phyloP scores from a whole-genome alignment of 2,797 vertebrate species.

The Lepidocolaptes lacrymiger region DNA sequence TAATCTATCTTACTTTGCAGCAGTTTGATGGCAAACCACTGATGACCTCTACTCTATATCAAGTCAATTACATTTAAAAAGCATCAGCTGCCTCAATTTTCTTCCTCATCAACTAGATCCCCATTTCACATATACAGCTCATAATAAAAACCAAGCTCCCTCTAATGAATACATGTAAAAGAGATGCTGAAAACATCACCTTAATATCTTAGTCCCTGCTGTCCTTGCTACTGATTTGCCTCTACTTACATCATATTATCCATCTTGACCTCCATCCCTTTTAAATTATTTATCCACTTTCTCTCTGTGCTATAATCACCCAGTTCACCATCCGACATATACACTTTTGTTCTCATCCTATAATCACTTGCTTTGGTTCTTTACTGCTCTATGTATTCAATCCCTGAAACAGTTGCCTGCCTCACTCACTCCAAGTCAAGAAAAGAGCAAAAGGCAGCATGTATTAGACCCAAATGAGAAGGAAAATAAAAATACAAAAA shows the following conservation, averaged over 20 bases:
- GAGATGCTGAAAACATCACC: not conserved
- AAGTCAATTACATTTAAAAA: not conserved
- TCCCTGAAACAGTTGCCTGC: not conserved
- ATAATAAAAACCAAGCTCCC: not conserved
- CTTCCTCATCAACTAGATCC: not conserved
- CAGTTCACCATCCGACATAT: not conserved
- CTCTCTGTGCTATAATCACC: not conserved
- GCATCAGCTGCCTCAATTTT: not conserved
- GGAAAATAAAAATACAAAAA: no score
- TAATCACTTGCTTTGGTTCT: conserved; percentile 25
- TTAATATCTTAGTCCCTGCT: not conserved
- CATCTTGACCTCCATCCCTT: not conserved
- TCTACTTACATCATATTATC: not conserved
- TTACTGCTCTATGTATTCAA: not conserved
- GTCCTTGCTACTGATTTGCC: not conserved
- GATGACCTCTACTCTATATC: not conserved
- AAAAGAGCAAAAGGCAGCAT: not conserved
- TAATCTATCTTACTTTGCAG: not conserved
- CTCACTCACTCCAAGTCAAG: not conserved
- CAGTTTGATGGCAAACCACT: not conserved
- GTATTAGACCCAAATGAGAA: not conserved
- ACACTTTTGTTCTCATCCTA: not conserved
- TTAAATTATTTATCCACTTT: not conserved
- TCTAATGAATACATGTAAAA: not conserved
- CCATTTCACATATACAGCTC: not conserved